A percentile compares a stretch with the other conserved stretches of the same genome.
phyloP scores from a whole-genome alignment of 2,113 vertebrate genomes.

The Piprites chloris region DNA sequence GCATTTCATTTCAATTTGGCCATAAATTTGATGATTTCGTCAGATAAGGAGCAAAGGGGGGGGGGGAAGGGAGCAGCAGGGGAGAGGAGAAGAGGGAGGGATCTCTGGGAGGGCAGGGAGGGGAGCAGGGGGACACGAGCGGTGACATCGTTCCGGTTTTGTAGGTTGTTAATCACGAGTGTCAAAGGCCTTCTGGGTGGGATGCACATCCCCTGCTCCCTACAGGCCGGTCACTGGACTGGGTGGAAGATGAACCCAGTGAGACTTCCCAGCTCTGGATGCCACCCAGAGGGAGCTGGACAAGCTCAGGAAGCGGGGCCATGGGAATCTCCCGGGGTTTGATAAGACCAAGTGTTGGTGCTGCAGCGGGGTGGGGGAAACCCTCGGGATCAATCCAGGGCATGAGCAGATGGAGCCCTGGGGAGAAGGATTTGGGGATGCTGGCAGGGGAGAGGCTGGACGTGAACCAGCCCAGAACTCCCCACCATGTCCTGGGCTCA shows the following conservation, averaged over 20 bases:
- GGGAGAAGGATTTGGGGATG: background rate
- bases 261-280: background rate
- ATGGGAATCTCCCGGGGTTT: background rate
- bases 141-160: background rate
- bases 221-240: background rate
- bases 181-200: conserved; percentile 5
- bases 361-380: background rate
- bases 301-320: accelerated
- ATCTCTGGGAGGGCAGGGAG: background rate
- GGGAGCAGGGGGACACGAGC: background rate
- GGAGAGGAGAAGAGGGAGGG: background rate
- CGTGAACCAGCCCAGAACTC: background rate
- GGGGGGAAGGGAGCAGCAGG: background rate
- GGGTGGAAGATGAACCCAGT: background rate
- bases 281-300: background rate
- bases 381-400: background rate
- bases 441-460: background rate
- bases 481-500: accelerated
- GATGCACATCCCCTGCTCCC: background rate
- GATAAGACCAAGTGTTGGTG: background rate
- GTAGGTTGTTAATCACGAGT: conserved; percentile 4
- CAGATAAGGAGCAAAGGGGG: conserved; percentile 57
- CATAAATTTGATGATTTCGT: conserved; percentile 71
- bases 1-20: conserved; percentile 77
- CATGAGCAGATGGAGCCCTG: background rate